phyloP scores from a whole-genome alignment of 2,113 vertebrate species.

The Benitochromis conjunctus region DNA sequence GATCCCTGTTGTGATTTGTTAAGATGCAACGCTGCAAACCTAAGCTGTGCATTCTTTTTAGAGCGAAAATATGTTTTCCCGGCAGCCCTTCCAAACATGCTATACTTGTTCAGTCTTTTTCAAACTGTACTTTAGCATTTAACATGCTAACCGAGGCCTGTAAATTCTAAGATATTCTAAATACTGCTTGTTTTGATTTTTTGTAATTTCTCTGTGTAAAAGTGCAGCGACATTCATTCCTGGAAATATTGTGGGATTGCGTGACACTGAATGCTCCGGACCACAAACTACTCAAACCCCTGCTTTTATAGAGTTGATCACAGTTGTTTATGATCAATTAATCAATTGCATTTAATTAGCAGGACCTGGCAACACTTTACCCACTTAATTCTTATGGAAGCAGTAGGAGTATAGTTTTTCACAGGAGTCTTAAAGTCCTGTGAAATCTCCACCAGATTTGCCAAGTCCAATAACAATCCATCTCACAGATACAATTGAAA shows the following conservation, averaged over 20 bases:
- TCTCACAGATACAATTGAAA: background rate
- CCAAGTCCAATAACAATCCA: background rate
- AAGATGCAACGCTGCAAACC: accelerated
- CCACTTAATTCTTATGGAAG: background rate
- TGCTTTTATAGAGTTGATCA: background rate
- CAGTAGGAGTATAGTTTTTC: background rate
- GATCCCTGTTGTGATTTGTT: background rate
- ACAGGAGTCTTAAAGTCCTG: background rate
- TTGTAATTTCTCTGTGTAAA: background rate
- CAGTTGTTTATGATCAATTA: background rate
- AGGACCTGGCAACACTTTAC: background rate
- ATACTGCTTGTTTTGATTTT: background rate
- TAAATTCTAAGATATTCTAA: background rate
- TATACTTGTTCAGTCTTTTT: background rate
- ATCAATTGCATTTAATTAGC: background rate
- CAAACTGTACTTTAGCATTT: background rate
- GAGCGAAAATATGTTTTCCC: background rate
- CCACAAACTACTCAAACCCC: background rate
- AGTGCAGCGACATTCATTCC: background rate
- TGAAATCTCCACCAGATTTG: background rate
- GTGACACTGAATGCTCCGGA: background rate
- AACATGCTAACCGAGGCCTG: background rate
- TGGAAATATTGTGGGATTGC: accelerated
- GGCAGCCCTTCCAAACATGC: background rate
- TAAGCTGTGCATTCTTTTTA: background rate